Base-by-base conservation (phyloP, 2,113 vertebrate genomes). In the Neolamprologus tretocephalus region DNA sequence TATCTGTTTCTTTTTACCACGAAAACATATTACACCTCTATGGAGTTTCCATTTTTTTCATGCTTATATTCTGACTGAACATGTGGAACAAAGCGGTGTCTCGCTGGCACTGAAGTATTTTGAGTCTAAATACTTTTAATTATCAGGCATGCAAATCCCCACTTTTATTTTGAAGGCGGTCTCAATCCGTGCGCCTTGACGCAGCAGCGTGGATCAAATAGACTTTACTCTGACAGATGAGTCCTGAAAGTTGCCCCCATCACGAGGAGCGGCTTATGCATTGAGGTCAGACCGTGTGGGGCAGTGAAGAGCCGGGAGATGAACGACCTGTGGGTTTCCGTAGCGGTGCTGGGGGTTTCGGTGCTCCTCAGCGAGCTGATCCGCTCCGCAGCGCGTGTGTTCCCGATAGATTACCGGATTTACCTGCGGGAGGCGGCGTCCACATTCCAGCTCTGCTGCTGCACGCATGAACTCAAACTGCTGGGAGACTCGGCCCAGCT, bases 381-480 rank as follows among this genome's bases (percentile, higher is more conserved):
- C 11, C 94, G 96, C 19, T 16, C 82, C 1, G 82, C 81, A 2
- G 88, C 71, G 33, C 90, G 88, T 23, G 26, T 90, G 1, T 8
- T 66, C 26, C 54, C 82, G 2, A 73, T 57, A 33, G 81, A 10
- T 9, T 82, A 14, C 12, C 4, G 87, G 66, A 26, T 86, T 31
- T 92, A 92, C 84, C 53, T 95, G 5, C 2, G 95, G 92, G 98
- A 98, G 91, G 89, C 96, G 14, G 87, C 96, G 9, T 96, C 95
- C 92, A 97, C 97, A 63, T 97, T 98, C 89, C 98, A 98, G 96
- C 95, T 98, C 2, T 98, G 97, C 49, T 93, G 95, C 89, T 98
- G 97, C 94, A 96, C 97, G 0, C 97, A 95, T 1, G 97, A 98
- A 66, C 97, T 98, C 12, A 95, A 96, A 66, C 89, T 98, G 78